These are phyloP conservation scores for Meleagris gallopavo DNA, from an alignment of 2,113 vertebrate genomes.

Conservation along the genomic window DNA sequence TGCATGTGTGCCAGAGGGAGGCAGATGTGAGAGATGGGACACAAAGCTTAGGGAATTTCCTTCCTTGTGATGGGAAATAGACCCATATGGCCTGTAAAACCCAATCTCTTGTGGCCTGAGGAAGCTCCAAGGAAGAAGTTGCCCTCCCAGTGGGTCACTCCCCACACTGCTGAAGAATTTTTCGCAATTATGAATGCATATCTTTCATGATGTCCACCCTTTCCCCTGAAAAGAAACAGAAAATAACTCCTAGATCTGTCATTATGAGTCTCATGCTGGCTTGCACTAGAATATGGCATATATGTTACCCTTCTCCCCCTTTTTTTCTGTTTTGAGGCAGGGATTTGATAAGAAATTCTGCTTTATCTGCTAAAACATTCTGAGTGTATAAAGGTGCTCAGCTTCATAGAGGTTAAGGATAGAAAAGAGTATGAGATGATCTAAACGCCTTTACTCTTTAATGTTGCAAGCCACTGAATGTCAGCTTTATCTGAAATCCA, in stretches of 20 bases:
- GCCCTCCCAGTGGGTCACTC: fast-evolving
- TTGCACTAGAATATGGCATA: neutral
- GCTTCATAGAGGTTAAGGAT: neutral
- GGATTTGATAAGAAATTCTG: neutral
- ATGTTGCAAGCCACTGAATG: neutral
- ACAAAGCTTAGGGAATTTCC: neutral
- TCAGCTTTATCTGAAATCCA: neutral
- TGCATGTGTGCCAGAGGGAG: neutral
- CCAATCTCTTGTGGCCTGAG: fast-evolving
- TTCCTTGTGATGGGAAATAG: fast-evolving
- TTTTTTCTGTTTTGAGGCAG: neutral
- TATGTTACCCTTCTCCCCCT: neutral
- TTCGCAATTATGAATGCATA: neutral
- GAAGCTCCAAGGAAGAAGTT: neutral
- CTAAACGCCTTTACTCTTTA: neutral
- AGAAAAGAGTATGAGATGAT: neutral
- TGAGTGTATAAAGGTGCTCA: neutral
- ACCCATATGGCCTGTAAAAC: fast-evolving
- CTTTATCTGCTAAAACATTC: neutral
- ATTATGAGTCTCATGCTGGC: neutral
- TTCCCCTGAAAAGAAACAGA: neutral
- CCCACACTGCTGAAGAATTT: neutral
- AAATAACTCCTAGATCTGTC: neutral
- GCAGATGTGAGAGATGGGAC: neutral
- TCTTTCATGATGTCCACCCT: neutral